These are phyloP conservation scores for Chrysina gloriosa DNA, from an alignment of 2,888 invertebrate genomes.

Conservation along the genomic window DNA sequence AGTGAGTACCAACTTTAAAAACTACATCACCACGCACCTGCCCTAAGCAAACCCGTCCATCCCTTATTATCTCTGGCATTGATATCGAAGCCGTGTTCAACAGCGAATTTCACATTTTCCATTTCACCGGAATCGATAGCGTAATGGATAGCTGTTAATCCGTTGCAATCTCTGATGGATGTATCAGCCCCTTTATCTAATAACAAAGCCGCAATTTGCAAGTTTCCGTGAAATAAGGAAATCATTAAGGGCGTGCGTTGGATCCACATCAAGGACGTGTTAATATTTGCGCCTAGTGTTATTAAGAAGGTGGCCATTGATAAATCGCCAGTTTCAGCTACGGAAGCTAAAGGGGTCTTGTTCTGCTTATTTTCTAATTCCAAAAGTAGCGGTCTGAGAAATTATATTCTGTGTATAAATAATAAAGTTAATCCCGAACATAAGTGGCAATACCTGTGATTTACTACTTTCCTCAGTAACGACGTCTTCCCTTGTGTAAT, in stretches of 20 bases:
- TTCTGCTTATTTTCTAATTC: conserved; percentile 66
- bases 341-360: conserved; percentile 69
- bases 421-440: not conserved
- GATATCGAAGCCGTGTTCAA: conserved; percentile 64
- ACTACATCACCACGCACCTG: conserved; percentile 59
- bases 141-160: conserved; percentile 67
- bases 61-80: conserved; percentile 64
- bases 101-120: conserved; percentile 58
- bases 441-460: conserved; percentile 51
- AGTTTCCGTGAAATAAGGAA: conserved; percentile 62
- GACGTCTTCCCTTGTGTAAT: conserved; percentile 56
- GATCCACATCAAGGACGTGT: conserved; percentile 60
- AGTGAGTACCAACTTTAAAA: not conserved
- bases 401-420: not conserved
- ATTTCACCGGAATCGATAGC: conserved; percentile 68
- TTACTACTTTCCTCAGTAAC: conserved; percentile 58
- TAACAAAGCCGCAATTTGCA: conserved; percentile 63
- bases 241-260: conserved; percentile 68
- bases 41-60: conserved; percentile 70
- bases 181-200: conserved; percentile 67
- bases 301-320: conserved; percentile 65
- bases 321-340: conserved; percentile 65
- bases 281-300: conserved; percentile 66
- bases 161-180: conserved; percentile 64
- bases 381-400: conserved; percentile 64